Evolutionary conservation across 2,888 invertebrate species (phyloP).

Genomic region (Chrysina gloriosa): DNA sequence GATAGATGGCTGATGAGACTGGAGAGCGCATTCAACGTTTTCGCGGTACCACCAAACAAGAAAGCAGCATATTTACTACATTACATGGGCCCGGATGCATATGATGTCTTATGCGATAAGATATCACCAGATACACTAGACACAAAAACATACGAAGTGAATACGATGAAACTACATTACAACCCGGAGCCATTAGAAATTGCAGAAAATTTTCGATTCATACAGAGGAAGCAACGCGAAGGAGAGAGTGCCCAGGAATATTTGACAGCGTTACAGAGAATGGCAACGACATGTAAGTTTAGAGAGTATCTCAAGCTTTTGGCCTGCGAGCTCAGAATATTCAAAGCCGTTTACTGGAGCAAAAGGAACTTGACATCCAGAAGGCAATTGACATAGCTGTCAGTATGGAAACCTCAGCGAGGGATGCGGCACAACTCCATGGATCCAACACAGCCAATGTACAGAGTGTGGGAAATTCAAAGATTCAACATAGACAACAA

Average conservation of each 20-base stretch:
- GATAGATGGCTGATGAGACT: too few relatives aligned
- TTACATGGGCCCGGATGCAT: too few relatives aligned
- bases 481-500: too few relatives aligned
- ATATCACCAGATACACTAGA: too few relatives aligned
- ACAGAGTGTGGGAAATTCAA: neutral
- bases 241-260: constrained; percentile 46
- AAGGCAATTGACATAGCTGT: constrained; percentile 50
- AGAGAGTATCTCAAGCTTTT: constrained; percentile 50
- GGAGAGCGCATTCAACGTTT: too few relatives aligned
- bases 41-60: too few relatives aligned
- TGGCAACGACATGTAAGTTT: constrained; percentile 47
- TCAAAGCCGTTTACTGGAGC: constrained; percentile 51
- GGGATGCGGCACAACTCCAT: constrained; percentile 49
- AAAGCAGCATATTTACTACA: too few relatives aligned
- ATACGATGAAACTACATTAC: constrained; percentile 13
- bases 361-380: constrained; percentile 46
- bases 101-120: too few relatives aligned
- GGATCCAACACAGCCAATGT: constrained; percentile 4
- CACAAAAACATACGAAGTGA: constrained; percentile 4
- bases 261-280: constrained; percentile 45
- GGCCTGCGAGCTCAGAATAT: constrained; percentile 49
- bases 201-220: constrained; percentile 49
- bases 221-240: constrained; percentile 47
- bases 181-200: constrained; percentile 48
- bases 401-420: too few relatives aligned